phyloP scores from a whole-genome alignment of 2,888 invertebrate genomes.

The Sceliomorpha sp. region DNA sequence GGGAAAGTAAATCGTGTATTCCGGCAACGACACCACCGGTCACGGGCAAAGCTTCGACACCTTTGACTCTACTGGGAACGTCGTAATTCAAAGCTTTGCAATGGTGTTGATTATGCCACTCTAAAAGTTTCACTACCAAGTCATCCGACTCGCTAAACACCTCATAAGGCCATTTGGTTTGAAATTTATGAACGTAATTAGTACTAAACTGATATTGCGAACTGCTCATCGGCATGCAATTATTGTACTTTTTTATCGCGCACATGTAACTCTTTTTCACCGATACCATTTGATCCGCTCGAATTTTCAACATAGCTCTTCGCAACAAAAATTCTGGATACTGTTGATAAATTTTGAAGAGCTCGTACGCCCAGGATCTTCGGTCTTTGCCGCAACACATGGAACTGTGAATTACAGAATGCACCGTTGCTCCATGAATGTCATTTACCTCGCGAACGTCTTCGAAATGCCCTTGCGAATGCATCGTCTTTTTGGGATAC shows the following conservation, averaged over 20 bases:
- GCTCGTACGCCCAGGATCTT: constrained; percentile 84
- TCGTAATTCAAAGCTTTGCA: constrained; percentile 32
- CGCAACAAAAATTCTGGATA: constrained; percentile 85
- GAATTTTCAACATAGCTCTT: constrained; percentile 83
- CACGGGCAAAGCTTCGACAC: constrained; percentile 76
- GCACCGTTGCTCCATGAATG: constrained; percentile 82
- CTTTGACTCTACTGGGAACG: constrained; percentile 53
- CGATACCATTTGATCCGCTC: constrained; percentile 83
- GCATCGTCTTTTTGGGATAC: constrained; percentile 70
- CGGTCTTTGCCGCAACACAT: constrained; percentile 84
- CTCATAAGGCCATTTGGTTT: constrained; percentile 81
- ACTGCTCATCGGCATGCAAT: constrained; percentile 81
- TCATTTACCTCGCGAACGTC: constrained; percentile 81
- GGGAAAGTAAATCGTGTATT: constrained; percentile 80
- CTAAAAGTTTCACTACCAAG: constrained; percentile 64
- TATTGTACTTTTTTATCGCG: constrained; percentile 76
- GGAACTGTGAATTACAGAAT: constrained; percentile 85
- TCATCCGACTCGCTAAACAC: constrained; percentile 78
- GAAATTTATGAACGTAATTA: constrained; percentile 79
- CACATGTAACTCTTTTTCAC: constrained; percentile 79
- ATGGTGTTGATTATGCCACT: constrained; percentile 58
- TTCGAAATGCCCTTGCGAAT: constrained; percentile 68
- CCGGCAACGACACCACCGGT: constrained; percentile 81
- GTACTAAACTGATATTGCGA: constrained; percentile 81
- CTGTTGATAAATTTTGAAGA: constrained; percentile 87